These are phyloP conservation scores for Heliconius melpomene DNA, from an alignment of 1,140 invertebrate species.

Conservation along the genomic window DNA sequence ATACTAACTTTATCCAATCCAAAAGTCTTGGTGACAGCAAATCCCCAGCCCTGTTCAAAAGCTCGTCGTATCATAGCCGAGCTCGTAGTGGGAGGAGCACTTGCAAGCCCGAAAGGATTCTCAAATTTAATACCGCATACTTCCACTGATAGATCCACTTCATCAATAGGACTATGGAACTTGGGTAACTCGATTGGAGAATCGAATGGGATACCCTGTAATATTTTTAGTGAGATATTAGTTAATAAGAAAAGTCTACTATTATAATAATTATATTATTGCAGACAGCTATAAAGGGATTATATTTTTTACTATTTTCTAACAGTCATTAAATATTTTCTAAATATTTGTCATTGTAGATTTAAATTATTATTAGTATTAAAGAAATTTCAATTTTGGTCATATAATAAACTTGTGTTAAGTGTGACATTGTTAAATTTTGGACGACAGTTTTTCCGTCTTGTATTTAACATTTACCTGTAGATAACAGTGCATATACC, in stretches of 20 bases:
- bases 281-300: too few species aligned
- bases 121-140: conserved; percentile 96
- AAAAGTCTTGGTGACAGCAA: conserved; percentile 98
- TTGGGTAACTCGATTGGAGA: conserved; percentile 89
- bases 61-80: conserved; percentile 96
- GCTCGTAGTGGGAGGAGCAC: conserved; percentile 96
- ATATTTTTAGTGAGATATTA: background rate
- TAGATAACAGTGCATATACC: conserved; percentile 96
- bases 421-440: too few species aligned
- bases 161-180: conserved; percentile 96
- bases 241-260: too few species aligned
- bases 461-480: conserved; percentile 83
- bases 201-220: conserved; percentile 83
- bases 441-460: too few species aligned
- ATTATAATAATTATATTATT: too few species aligned
- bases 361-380: too few species aligned
- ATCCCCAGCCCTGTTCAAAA: conserved; percentile 98
- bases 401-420: too few species aligned
- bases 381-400: too few species aligned
- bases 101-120: conserved; percentile 98
- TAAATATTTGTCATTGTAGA: too few species aligned
- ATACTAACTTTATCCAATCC: conserved; percentile 91
- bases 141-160: conserved; percentile 95
- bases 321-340: too few species aligned
- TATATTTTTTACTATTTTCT: too few species aligned